Evolutionary conservation across 2,797 vertebrate species (phyloP).

Genomic region (Neopelma chrysocephalum): DNA sequence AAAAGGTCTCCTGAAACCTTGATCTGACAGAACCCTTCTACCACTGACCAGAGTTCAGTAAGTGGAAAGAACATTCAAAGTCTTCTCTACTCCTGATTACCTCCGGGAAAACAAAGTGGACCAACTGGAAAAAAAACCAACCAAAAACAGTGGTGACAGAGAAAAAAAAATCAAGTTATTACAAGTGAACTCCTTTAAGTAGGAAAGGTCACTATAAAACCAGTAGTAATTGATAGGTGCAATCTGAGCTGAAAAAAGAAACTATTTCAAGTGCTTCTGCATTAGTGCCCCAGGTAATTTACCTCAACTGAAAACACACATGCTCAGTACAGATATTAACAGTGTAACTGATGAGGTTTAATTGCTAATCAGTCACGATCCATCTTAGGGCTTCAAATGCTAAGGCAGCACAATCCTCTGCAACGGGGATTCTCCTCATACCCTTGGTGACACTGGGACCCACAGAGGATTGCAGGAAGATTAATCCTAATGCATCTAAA

Average conservation of each 20-base stretch:
- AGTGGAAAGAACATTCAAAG: neutral
- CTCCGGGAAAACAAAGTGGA: neutral
- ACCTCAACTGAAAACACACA: neutral
- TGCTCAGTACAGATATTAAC: neutral
- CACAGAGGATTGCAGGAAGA: neutral
- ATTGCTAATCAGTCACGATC: neutral
- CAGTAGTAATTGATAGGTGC: neutral
- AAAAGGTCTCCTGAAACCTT: neutral
- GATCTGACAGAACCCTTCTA: neutral
- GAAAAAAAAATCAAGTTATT: neutral
- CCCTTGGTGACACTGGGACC: neutral
- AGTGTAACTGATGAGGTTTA: neutral
- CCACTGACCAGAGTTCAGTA: neutral
- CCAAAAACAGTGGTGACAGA: neutral
- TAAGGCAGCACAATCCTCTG: neutral
- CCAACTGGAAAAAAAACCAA: neutral
- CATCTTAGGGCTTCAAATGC: neutral
- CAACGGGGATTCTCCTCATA: neutral
- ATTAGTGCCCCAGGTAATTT: neutral
- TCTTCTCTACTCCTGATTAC: neutral
- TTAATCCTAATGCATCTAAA: neutral
- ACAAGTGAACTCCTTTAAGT: neutral
- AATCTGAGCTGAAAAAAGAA: neutral
- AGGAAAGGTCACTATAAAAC: neutral
- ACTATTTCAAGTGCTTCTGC: neutral